Base-by-base conservation (phyloP, 2,888 invertebrate genomes). In the Synergus itoensis region DNA sequence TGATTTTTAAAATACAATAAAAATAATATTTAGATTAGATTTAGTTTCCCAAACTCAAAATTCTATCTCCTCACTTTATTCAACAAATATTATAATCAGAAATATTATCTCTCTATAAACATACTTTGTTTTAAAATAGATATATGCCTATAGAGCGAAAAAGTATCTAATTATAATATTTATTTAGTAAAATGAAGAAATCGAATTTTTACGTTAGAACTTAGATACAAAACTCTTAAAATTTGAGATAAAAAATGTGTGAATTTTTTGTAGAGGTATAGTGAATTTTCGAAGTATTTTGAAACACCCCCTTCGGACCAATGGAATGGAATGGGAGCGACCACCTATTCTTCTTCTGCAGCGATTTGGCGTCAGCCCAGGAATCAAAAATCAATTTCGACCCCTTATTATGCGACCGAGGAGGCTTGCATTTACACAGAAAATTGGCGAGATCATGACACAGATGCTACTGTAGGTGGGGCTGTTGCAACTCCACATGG, bases 401-500 rank as follows among this genome's bases (percentile, higher is more conserved):
- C 87, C 4, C 84, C 91, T 2, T 91, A 89, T 79, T 78, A 84
- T 7, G 82, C 86, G 3, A 86, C 88, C 4, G 91, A 92, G 7
- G 88, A 89, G 0, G 77, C 84, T 36, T 88, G 88, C n/a, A 80
- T 89, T 76, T 91, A 90, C 41, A 80, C 87, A 53, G 92, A 92
- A 57, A 92, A 91, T 79, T 93, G 92, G 93, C 86, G 92, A n/a
- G 92, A 92, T n/a, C 90, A 89, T 60, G 94, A 94, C 80, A 93
- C 93, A 14, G 90, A 91, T 16, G 93, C 94, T 11, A 93, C 93
- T 16, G 82, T 87, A 4, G 94, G 94, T 8, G 94, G 94, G 28
- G 94, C 94, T 83, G 81, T 89, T 9, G 95, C 95, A 45, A 96
- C 97, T 76, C 95, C 96, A 0, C 96, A 97, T 88, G 97, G 97